Evolutionary conservation across 2,888 invertebrate genomes (phyloP).

Genomic region (Cataglyphis altisquamis): DNA sequence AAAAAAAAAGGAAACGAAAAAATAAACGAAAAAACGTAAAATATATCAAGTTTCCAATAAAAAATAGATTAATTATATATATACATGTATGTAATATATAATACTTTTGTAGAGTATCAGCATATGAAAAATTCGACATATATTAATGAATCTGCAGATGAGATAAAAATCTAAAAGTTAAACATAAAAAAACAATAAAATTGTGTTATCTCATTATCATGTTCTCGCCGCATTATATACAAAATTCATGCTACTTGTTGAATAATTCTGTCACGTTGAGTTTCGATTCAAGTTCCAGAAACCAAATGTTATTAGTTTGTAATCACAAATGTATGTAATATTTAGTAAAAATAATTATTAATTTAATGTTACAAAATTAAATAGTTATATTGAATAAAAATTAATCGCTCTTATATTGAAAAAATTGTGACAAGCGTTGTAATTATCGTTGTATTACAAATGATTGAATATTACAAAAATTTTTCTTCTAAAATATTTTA

Average conservation of each 20-base stretch:
- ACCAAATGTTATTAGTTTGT: not conserved
- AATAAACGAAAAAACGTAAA: not conserved
- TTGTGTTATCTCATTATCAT: slow-evolving; percentile 54
- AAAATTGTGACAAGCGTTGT: not conserved
- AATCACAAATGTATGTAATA: not conserved
- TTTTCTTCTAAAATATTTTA: not conserved
- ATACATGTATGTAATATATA: not conserved
- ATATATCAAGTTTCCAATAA: not conserved
- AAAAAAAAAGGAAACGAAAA: not conserved
- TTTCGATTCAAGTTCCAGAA: slow-evolving; percentile 7
- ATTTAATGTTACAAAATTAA: not conserved
- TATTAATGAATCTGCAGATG: not conserved
- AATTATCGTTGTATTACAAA: not conserved
- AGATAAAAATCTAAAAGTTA: slow-evolving; percentile 26
- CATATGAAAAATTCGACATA: not conserved
- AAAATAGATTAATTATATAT: not conserved
- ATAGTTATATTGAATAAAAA: not conserved
- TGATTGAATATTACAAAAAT: not conserved
- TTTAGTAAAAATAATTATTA: not conserved
- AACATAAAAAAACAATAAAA: slow-evolving; percentile 37
- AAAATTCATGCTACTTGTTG: slow-evolving; percentile 45
- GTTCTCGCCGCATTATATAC: slow-evolving; percentile 43
- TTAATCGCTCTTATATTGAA: not conserved
- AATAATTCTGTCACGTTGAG: slow-evolving; percentile 61
- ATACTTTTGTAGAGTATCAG: not conserved